phyloP scores from a whole-genome alignment of 2,113 vertebrate species.

The Eupsittula cactorum region DNA sequence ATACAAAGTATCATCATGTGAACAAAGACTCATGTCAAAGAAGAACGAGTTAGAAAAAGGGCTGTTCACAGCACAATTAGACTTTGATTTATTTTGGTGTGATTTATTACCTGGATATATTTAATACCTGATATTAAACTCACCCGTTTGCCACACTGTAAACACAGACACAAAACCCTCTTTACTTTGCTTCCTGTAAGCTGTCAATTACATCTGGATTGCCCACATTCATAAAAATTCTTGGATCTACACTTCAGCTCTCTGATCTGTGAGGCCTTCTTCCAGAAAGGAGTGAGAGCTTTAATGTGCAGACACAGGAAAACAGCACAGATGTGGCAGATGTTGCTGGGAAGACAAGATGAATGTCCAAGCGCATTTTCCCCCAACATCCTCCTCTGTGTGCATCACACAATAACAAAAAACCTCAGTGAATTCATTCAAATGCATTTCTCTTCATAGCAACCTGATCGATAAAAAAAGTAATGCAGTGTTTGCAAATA shows the following conservation, averaged over 20 bases:
- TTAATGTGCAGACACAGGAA: neutral
- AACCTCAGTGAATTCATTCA: neutral
- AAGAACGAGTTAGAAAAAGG: neutral
- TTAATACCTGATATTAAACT: neutral
- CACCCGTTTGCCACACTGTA: neutral
- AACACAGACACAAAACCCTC: neutral
- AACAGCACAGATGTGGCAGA: neutral
- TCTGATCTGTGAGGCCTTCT: neutral
- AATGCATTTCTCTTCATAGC: neutral
- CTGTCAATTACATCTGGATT: neutral
- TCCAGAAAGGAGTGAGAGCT: neutral
- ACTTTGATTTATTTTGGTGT: neutral
- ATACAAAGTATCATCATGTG: neutral
- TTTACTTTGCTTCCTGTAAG: constrained; percentile 13
- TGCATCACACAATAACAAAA: neutral
- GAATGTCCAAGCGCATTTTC: neutral
- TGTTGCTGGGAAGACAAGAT: neutral
- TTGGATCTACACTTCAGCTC: neutral
- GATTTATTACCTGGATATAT: constrained; percentile 16
- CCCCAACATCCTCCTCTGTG: neutral
- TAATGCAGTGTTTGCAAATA: constrained; percentile 12
- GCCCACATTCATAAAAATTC: neutral
- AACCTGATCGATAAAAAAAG: neutral
- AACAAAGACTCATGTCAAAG: neutral
- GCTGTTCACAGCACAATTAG: neutral